phyloP scores from a whole-genome alignment of 1,140 invertebrate genomes.

The Drosophila varians region DNA sequence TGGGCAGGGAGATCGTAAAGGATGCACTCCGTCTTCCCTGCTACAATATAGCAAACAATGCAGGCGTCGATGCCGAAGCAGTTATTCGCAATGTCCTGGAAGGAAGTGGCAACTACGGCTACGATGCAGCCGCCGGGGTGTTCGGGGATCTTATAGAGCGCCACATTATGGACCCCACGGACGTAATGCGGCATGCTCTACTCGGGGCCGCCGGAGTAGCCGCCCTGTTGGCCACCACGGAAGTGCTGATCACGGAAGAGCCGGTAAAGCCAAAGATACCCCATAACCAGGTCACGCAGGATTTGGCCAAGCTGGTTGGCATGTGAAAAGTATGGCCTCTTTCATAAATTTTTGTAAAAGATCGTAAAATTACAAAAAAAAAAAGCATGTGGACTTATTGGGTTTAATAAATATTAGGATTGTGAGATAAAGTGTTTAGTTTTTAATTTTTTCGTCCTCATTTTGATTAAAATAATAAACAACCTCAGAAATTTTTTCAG shows the following conservation, averaged over 20 bases:
- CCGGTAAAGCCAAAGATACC: conserved; percentile 9
- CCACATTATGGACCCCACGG: conserved; percentile 98
- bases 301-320: conserved; percentile 35
- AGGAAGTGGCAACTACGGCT: conserved; percentile 89
- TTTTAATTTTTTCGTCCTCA: no score
- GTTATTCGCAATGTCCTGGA: conserved; percentile 93
- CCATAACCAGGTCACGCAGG: conserved; percentile 26
- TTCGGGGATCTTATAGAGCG: conserved; percentile 95
- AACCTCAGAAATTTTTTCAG: conserved; percentile 16
- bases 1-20: conserved; percentile 88
- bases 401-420: no score
- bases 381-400: neutral
- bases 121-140: conserved; percentile 94
- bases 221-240: conserved; percentile 90
- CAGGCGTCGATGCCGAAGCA: conserved; percentile 93
- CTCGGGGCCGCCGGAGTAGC: conserved; percentile 94
- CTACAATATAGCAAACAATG: conserved; percentile 94
- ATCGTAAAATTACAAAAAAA: neutral
- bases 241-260: conserved; percentile 79
- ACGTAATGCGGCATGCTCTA: conserved; percentile 94
- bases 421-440: neutral
- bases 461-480: no score
- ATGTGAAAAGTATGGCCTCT: conserved; percentile 14
- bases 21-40: conserved; percentile 89
- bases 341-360: neutral